Percentiles rank a stretch among this genome's conserved stretches.
Evolutionary conservation across 30 jellyfish, hydroid and myxozoan genomes (phyloP).

Genomic region (Pelagia noctiluca): DNA sequence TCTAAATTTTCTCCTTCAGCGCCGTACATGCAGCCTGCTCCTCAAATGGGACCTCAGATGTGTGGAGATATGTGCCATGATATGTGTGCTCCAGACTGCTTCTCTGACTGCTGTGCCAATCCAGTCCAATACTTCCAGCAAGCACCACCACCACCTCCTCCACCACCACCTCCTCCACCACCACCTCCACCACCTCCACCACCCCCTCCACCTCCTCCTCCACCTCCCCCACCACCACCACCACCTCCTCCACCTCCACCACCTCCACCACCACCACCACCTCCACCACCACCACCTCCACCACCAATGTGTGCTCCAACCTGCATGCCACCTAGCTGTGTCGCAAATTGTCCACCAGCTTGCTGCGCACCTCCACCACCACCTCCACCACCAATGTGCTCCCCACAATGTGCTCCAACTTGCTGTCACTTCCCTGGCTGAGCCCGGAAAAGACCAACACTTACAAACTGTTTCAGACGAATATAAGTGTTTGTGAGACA

Average conservation of each 20-base stretch:
- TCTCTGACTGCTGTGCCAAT: conserved; percentile 80
- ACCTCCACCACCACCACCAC: conserved; percentile 91
- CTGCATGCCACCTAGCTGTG: conserved; percentile 75
- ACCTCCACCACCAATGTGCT: conserved; percentile 88
- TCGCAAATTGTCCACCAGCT: conserved; percentile 69
- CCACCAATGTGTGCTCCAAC: conserved; percentile 75
- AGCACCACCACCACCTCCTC: conserved; percentile 74
- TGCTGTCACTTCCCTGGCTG: conserved; percentile 72
- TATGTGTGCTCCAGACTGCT: conserved; percentile 94
- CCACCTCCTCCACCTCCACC: conserved; percentile 78
- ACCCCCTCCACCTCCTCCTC: conserved; percentile 72
- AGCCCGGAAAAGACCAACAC: not conserved
- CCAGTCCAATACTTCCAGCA: conserved; percentile 69
- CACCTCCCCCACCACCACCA: conserved; percentile 81
- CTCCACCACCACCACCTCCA: conserved; percentile 93
- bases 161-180: conserved; percentile 77
- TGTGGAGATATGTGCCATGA: conserved; percentile 93
- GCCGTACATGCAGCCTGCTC: conserved; percentile 49
- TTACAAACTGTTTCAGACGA: not conserved
- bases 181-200: conserved; percentile 77
- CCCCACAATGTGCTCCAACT: conserved; percentile 84
- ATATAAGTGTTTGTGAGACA: no score
- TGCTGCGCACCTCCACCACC: conserved; percentile 86
- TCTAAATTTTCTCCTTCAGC: no score
- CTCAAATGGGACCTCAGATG: conserved; percentile 81